Conservation (phyloP, 2,113 vertebrate species). For the Rhinichthys klamathensis region DNA sequence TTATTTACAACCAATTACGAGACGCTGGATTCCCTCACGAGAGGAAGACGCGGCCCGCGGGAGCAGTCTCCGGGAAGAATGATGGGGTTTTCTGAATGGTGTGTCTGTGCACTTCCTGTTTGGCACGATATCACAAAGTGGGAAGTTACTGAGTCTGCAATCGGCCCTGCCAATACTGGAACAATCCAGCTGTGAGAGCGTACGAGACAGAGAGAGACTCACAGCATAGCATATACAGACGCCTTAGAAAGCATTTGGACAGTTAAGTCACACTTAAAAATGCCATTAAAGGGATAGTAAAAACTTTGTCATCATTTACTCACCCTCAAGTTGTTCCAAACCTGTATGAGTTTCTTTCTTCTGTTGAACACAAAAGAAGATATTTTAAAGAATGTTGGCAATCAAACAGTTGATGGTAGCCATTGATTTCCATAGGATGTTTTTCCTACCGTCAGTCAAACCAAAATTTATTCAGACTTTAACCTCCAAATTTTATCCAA, state of each 20-base stretch:
- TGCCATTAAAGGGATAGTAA: too few relatives aligned
- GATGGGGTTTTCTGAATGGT: conserved; percentile 54
- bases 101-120: conserved; percentile 54
- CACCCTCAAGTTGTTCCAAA: neutral
- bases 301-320: neutral
- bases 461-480: too few relatives aligned
- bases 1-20: neutral
- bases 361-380: too few relatives aligned
- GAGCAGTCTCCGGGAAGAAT: neutral
- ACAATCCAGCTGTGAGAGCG: conserved; percentile 54
- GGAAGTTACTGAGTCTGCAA: conserved; percentile 54
- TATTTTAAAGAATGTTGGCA: too few relatives aligned
- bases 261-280: neutral
- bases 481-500: too few relatives aligned
- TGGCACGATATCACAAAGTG: conserved; percentile 47
- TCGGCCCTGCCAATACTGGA: conserved; percentile 35
- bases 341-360: neutral
- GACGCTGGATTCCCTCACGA: neutral
- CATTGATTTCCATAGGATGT: too few relatives aligned
- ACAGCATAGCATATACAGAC: neutral
- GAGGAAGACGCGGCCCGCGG: neutral
- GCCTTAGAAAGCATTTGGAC: neutral
- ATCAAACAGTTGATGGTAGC: too few relatives aligned
- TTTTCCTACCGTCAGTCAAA: too few relatives aligned
- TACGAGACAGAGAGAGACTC: conserved; percentile 35